Evolutionary conservation across 1,140 invertebrate species (phyloP), one percentile per base, ranked within the genome.

Genomic region (Ceratosolen solmsi): DNA sequence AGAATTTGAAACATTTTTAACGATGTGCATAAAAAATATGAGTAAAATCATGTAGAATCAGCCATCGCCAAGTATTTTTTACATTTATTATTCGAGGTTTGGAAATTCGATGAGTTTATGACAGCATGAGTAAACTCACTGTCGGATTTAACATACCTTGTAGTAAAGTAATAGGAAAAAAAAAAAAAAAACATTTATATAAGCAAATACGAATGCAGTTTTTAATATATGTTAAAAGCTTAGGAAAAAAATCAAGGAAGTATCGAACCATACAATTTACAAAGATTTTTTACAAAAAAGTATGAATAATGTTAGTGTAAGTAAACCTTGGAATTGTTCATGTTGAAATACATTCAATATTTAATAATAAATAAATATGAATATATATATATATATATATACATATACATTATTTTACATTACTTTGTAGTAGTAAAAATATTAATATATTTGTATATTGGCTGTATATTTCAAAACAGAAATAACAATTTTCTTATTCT

Each of bases 81-180:
- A n/a, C 70, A 11, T 54, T 72, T 72, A 0, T 41, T 9, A 54
- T 11, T 30, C 76, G 74, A 80, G 71, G 79, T 68, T 80, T 58
- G 71, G 41, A 80, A 74, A 80, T 74, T 80, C 79, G 58, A 80
- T 68, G 71, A 54, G 41, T 71, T 71, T 41, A 51, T 27, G 41
- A 25, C 22, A n/a, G 22, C 22, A 9, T 38, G 46, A 36, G 76
- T 54, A 68, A 78, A 46, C 15, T 46, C 46, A 72, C 25, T 46
- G 49, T 71, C 70, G 25, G 22, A n/a, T 56, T 58, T n/a, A 56
- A 41, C 0, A 17, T 46, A 51, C 38, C n/a, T 70, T 70, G 65
- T n/a, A n/a, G n/a, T 70, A n/a, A 70, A 70, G 25, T 63, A 2
- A n/a, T n/a, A n/a, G n/a, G n/a, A n/a, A n/a, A n/a, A n/a, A n/a